Conservation (phyloP, 2,888 invertebrate species). For the Branchellion lobata region DNA sequence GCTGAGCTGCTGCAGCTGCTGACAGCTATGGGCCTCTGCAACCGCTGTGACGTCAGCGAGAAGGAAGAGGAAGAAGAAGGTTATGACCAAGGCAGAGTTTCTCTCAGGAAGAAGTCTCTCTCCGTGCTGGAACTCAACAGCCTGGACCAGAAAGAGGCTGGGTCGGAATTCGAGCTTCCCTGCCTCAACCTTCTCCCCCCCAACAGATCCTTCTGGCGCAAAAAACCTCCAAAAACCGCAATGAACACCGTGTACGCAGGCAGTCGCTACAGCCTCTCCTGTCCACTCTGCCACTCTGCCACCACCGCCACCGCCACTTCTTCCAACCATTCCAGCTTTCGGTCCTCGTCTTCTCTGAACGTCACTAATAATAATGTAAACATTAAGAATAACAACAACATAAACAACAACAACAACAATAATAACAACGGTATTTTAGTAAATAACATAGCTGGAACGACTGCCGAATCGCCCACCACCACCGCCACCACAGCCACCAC, state of each 20-base stretch:
- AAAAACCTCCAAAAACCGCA: constrained; percentile 55
- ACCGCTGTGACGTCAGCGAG: constrained; percentile 72
- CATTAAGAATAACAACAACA: no score
- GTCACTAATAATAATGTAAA: no score
- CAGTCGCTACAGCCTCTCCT: constrained; percentile 47
- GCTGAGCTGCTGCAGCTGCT: constrained; percentile 70
- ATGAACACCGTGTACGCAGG: constrained; percentile 68
- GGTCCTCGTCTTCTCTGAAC: background rate
- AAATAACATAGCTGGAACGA: background rate
- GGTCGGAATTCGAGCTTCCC: constrained; percentile 73
- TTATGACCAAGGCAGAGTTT: background rate
- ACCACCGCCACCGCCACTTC: background rate
- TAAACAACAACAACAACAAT: background rate
- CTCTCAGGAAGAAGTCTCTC: background rate
- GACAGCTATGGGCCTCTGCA: constrained; percentile 73
- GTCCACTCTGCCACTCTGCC: background rate
- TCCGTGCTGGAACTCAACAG: background rate
- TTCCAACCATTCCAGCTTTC: background rate
- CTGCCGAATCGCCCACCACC: background rate
- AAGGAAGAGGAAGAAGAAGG: constrained; percentile 60
- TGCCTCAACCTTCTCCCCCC: constrained; percentile 71
- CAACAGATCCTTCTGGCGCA: constrained; percentile 71
- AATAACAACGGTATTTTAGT: background rate
- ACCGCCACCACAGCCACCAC: background rate
- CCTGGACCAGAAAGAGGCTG: background rate